Evolutionary conservation across 2,113 vertebrate genomes (phyloP).

Genomic region (Gallinago paraguaiae): DNA sequence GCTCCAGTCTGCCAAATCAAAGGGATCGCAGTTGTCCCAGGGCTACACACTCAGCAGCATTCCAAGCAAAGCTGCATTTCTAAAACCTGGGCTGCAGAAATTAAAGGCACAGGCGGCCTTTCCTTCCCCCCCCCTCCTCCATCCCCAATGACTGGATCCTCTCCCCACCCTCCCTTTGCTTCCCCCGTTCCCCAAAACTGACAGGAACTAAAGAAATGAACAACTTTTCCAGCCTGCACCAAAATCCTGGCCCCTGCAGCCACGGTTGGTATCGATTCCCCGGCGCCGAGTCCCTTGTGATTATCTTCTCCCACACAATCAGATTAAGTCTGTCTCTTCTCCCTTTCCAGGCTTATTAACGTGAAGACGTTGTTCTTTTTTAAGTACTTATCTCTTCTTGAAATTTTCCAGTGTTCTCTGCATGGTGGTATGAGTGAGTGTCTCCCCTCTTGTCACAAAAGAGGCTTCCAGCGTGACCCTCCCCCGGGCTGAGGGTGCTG

Average conservation of each 20-base stretch:
- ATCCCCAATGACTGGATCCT: neutral
- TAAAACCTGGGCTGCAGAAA: constrained; percentile 31
- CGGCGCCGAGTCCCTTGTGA: neutral
- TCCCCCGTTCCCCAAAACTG: fast-evolving
- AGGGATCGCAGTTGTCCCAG: constrained; percentile 54
- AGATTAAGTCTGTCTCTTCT: neutral
- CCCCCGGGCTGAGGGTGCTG: neutral
- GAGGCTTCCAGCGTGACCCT: neutral
- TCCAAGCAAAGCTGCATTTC: constrained; percentile 43
- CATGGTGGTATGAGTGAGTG: neutral
- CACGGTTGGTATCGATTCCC: neutral
- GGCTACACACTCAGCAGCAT: constrained; percentile 67
- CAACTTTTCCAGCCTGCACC: neutral
- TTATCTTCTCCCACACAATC: neutral
- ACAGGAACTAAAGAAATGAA: neutral
- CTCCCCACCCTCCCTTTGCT: neutral
- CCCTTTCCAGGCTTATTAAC: neutral
- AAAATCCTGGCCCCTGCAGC: neutral
- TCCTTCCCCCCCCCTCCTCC: neutral
- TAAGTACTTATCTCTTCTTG: neutral
- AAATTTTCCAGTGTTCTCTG: too few species aligned
- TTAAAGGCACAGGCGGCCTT: constrained; percentile 23
- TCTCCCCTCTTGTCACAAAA: neutral
- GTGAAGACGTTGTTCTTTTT: neutral
- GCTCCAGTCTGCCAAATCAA: constrained; percentile 66